These are phyloP conservation scores for Clepsis dumicolana DNA, from an alignment of 2,888 invertebrate genomes.

Conservation along the genomic window DNA sequence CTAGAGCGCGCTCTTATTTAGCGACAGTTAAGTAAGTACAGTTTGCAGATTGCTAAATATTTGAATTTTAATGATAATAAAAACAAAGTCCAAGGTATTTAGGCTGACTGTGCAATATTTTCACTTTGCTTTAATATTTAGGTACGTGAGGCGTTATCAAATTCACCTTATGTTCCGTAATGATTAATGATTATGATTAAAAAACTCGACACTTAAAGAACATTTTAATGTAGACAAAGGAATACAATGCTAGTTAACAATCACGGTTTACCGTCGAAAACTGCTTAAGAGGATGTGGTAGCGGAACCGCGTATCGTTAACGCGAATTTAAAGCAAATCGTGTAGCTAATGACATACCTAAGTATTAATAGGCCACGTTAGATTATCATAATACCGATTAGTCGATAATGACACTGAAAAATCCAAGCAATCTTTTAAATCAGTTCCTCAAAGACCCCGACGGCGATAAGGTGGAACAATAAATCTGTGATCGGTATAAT, in stretches of 20 bases:
- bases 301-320: conserved; percentile 15
- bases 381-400: conserved; percentile 32
- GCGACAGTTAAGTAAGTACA: too few relatives aligned
- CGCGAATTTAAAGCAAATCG: conserved; percentile 8
- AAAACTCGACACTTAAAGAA: too few relatives aligned
- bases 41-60: too few relatives aligned
- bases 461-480: conserved; percentile 65
- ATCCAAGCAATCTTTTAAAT: conserved; percentile 18
- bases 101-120: too few relatives aligned
- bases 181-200: too few relatives aligned
- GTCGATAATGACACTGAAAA: conserved; percentile 33
- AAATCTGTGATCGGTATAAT: conserved; percentile 77
- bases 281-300: background rate
- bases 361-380: conserved; percentile 5
- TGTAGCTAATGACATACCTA: conserved; percentile 5
- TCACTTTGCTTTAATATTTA: too few relatives aligned
- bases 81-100: too few relatives aligned
- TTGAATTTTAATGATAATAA: too few relatives aligned
- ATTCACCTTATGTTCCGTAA: too few relatives aligned
- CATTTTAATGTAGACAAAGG: too few relatives aligned
- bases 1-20: too few relatives aligned
- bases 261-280: background rate
- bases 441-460: conserved; percentile 62
- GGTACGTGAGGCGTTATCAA: background rate
- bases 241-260: background rate